Evolutionary conservation across 2,888 invertebrate genomes (phyloP), one percentile per base, ranked within the genome.

Genomic region (Patella caerulea): DNA sequence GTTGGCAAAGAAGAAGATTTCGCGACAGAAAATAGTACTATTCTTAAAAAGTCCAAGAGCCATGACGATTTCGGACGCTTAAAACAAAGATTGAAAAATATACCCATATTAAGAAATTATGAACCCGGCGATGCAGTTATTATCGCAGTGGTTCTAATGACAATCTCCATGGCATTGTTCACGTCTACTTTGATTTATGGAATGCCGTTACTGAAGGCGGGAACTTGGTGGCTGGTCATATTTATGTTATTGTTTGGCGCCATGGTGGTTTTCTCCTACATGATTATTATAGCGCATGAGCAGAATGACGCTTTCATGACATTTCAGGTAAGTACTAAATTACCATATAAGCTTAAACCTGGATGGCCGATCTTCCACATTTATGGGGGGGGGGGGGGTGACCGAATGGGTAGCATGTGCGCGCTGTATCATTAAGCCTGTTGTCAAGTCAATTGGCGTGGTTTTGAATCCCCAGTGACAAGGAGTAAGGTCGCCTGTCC

Each of bases 41-140:
- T 89, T 59, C 79, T 90, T 29, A 83, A 85, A 73, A 86, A 87
- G 75, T 89, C 89, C 14, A 89, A 92, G 89, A 89, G 92, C 73
- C 86, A 92, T 76, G 92, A 92, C 45, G 92, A 92, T 72, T 92
- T 95, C n/a, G 97, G 97, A 3, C 94, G 95, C 29, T 92, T 97
- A 54, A 94, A 95, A 77, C 93, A 95, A 0, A 87, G 84, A 52
- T 95, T 95, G 86, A 93, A 94, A 29, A 95, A 95, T 94, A 88
- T 97, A 78, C 95, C 95, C 79, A 94, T 95, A 0, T 93, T 95
- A 2, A 95, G 95, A 0, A 94, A 94, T n/a, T 94, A 95, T 81
- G 94, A 95, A 55, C 95, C 96, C 0, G 96, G 96, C 0, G 93
- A 94, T 12, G 95, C 95, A 0, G 96, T 96, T 0, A 94, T 95